Conservation (phyloP, 1,140 invertebrate species). For the Ceratitis capitata region DNA sequence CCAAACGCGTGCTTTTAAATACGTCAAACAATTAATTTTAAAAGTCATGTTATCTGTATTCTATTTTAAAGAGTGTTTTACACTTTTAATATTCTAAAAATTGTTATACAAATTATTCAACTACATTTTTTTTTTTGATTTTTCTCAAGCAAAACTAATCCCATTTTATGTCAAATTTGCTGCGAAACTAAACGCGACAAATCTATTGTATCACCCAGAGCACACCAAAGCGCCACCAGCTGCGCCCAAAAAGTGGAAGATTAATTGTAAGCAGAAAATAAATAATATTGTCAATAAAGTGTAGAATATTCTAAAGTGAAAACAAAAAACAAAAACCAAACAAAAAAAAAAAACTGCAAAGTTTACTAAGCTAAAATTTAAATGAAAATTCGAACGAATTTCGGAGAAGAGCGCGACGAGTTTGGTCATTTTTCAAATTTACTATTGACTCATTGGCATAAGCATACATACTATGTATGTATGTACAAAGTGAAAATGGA, state of each 20-base stretch:
- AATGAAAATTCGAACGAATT: constrained; percentile 2
- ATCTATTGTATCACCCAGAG: not conserved
- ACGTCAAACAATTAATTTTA: not conserved
- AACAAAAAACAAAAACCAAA: not conserved
- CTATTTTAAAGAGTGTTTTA: too few relatives aligned
- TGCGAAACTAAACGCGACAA: not conserved
- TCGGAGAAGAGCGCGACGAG: not conserved
- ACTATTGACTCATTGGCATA: not conserved
- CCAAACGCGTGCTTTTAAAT: not conserved
- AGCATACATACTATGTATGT: not conserved
- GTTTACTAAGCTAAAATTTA: not conserved
- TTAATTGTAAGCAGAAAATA: not conserved
- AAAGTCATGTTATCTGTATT: not conserved
- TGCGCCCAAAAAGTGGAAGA: not conserved
- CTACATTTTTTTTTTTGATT: not conserved
- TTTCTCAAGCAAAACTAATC: not conserved
- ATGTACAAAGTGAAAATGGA: not conserved
- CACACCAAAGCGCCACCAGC: not conserved
- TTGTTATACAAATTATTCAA: too few relatives aligned
- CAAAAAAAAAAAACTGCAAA: not conserved
- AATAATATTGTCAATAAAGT: not conserved
- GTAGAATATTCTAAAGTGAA: not conserved
- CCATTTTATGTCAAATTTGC: not conserved
- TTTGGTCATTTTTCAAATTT: not conserved
- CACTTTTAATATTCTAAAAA: too few relatives aligned